Evolutionary conservation across 1,140 invertebrate species (phyloP).

Genomic region (Eupristina koningsbergeri): DNA sequence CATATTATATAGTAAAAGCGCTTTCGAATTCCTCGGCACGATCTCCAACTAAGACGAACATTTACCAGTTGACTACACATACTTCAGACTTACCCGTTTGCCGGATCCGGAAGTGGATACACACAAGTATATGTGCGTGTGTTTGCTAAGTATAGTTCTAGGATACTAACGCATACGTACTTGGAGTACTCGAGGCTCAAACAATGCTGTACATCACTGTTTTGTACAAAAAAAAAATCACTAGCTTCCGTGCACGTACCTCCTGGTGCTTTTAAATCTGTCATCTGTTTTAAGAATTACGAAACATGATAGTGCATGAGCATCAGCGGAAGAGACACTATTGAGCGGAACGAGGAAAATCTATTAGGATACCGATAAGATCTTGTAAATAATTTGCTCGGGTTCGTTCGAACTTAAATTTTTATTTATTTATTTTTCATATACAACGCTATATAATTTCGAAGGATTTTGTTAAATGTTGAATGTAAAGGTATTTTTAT

Average conservation of each 20-base stretch:
- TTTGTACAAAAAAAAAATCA: conserved; percentile 29
- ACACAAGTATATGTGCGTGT: neutral
- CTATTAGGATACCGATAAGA: neutral
- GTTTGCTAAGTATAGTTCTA: conserved; percentile 19
- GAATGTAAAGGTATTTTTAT: too few relatives aligned
- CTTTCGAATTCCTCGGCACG: conserved; percentile 38
- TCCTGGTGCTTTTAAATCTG: conserved; percentile 22
- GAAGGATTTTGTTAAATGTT: too few relatives aligned
- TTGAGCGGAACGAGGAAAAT: neutral
- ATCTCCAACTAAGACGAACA: conserved; percentile 20
- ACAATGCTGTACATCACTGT: conserved; percentile 33
- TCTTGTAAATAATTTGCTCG: neutral
- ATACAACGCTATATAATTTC: too few relatives aligned
- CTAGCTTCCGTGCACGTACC: conserved; percentile 16
- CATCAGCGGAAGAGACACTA: neutral
- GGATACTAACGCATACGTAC: neutral
- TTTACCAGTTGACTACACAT: conserved; percentile 29
- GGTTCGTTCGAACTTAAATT: neutral
- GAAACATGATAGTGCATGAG: neutral
- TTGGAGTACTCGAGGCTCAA: neutral
- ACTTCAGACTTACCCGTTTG: conserved; percentile 5
- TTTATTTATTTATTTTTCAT: too few relatives aligned
- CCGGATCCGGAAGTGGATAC: neutral
- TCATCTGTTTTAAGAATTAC: conserved; percentile 23
- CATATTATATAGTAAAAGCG: conserved; percentile 42